These are phyloP conservation scores for Tenodera sinensis DNA, from an alignment of 2,888 invertebrate genomes.

Conservation along the genomic window DNA sequence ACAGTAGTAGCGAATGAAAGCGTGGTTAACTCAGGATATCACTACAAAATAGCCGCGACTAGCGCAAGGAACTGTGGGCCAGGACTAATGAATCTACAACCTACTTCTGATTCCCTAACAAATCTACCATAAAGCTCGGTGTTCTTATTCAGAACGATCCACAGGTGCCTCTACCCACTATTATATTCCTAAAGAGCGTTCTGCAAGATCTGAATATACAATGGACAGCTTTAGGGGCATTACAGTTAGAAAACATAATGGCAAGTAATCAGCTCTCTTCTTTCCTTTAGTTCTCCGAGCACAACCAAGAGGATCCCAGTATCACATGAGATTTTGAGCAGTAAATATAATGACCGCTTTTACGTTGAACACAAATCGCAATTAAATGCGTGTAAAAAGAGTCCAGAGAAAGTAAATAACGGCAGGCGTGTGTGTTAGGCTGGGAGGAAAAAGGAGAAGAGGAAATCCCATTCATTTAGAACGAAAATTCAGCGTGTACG, in stretches of 20 bases:
- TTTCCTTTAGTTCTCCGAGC: not conserved
- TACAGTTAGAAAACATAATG: not conserved
- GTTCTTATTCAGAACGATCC: no score
- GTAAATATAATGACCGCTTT: not conserved
- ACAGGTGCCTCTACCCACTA: no score
- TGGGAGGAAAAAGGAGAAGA: not conserved
- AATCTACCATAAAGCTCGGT: no score
- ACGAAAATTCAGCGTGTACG: not conserved
- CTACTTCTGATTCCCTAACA: no score
- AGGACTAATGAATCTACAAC: no score
- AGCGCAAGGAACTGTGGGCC: no score
- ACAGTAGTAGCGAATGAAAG: no score
- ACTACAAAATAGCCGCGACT: no score
- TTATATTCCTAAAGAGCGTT: no score
- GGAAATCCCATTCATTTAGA: not conserved
- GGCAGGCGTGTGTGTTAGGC: not conserved
- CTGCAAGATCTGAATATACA: no score
- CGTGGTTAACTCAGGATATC: no score
- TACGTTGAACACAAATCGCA: not conserved
- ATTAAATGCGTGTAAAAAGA: not conserved
- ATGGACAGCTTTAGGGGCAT: no score
- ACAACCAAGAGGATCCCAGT: not conserved
- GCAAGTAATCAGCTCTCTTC: not conserved
- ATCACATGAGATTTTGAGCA: not conserved
- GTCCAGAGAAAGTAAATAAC: not conserved